phyloP scores from a whole-genome alignment of 2,113 vertebrate genomes.

The Hystrix brachyura region DNA sequence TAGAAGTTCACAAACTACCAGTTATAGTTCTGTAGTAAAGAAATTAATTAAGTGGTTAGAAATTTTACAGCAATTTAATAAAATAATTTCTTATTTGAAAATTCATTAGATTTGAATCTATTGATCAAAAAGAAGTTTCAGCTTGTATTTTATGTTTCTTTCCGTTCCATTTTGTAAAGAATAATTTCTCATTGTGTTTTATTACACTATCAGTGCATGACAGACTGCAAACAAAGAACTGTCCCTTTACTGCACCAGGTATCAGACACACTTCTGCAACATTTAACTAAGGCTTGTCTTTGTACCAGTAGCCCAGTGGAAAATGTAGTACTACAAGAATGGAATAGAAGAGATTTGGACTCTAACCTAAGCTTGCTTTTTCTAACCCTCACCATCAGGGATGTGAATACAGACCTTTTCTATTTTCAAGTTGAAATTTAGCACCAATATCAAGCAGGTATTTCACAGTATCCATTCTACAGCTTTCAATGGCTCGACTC shows the following conservation, averaged over 20 bases:
- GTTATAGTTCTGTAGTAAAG: not conserved
- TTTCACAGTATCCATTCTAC: conserved; percentile 91
- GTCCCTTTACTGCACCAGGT: not conserved
- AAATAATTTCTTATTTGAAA: conserved; percentile 1
- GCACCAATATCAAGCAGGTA: conserved; percentile 93
- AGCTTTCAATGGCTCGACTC: conserved; percentile 94
- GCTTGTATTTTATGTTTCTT: not conserved
- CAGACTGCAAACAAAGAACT: not conserved
- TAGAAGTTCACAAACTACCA: not conserved
- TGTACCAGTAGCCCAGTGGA: not conserved
- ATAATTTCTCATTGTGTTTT: conserved; percentile 30
- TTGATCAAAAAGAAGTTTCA: not conserved
- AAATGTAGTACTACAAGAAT: not conserved
- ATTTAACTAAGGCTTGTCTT: not conserved
- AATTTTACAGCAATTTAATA: not conserved
- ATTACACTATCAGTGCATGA: not conserved
- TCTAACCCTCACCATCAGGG: not conserved
- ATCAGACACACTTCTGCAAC: not conserved
- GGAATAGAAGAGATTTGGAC: not conserved
- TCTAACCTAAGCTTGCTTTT: not conserved
- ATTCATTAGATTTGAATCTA: not conserved
- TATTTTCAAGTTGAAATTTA: conserved; percentile 89
- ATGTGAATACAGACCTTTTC: conserved; percentile 88
- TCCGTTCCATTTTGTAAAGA: not conserved
- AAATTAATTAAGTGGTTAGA: conserved; percentile 41